Percentiles rank a stretch among this genome's conserved stretches.
Evolutionary conservation across 2,888 invertebrate genomes (phyloP).

Genomic region (Allygus modestus): DNA sequence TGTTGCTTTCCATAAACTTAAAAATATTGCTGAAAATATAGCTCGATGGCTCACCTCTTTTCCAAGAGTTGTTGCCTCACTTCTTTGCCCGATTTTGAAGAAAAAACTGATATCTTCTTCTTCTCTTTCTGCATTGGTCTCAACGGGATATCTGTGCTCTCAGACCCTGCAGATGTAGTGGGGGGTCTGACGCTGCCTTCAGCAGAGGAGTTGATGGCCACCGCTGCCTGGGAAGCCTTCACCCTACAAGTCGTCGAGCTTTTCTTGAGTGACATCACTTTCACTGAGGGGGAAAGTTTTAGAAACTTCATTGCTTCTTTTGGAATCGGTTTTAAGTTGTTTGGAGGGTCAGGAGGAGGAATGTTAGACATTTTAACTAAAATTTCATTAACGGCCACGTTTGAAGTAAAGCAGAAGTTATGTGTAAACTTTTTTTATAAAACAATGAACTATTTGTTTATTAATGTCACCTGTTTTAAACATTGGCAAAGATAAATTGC

Average conservation of each 20-base stretch:
- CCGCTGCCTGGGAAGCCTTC: not conserved
- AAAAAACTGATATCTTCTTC: not conserved
- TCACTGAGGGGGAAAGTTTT: conserved; percentile 8
- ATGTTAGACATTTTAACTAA: not conserved
- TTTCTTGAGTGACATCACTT: conserved; percentile 18
- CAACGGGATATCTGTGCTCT: not conserved
- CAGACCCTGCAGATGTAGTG: not conserved
- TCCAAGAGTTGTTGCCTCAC: not conserved
- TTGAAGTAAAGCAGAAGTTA: not conserved
- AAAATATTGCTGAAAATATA: too few species aligned
- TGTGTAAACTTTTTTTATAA: not conserved
- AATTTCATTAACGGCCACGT: not conserved
- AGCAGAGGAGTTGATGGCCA: not conserved
- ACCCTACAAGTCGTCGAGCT: conserved; percentile 6
- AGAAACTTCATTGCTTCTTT: conserved; percentile 12
- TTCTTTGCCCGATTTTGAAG: not conserved
- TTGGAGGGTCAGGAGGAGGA: not conserved
- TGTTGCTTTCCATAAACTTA: too few species aligned
- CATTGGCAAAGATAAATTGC: too few species aligned
- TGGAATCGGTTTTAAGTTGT: not conserved
- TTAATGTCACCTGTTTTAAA: not conserved
- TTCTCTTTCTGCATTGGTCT: not conserved
- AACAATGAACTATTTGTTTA: not conserved
- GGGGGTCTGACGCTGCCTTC: not conserved
- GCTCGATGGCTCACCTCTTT: not conserved